A percentile compares a stretch with the other conserved stretches of the same genome.
phyloP scores from a whole-genome alignment of 2,888 invertebrate genomes.

The Margaritifera margaritifera region DNA sequence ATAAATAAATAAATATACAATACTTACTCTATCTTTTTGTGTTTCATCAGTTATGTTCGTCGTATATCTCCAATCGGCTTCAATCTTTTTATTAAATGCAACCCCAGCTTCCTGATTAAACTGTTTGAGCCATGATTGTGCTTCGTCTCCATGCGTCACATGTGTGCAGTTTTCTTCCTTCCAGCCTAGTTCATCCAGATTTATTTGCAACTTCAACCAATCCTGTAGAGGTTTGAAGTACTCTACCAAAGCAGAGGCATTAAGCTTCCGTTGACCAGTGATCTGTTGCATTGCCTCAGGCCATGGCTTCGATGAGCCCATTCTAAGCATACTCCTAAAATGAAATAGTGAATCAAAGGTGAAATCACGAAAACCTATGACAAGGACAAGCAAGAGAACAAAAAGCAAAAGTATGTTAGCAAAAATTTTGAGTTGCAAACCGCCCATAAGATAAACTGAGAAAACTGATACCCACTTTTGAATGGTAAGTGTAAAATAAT shows the following conservation, averaged over 20 bases:
- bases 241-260: conserved; percentile 84
- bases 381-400: too few relatives aligned
- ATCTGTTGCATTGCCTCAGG: conserved; percentile 85
- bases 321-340: conserved; percentile 70
- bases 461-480: too few relatives aligned
- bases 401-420: too few relatives aligned
- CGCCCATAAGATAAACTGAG: too few relatives aligned
- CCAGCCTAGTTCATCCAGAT: conserved; percentile 39
- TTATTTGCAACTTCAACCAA: conserved; percentile 80
- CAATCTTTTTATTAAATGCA: conserved; percentile 21
- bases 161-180: conserved; percentile 20
- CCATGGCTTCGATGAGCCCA: conserved; percentile 76
- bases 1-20: not conserved
- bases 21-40: conserved; percentile 1
- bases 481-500: too few relatives aligned
- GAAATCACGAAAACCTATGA: too few relatives aligned
- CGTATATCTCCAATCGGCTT: conserved; percentile 57
- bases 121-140: conserved; percentile 41
- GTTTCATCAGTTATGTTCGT: conserved; percentile 63
- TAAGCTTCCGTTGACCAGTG: conserved; percentile 82
- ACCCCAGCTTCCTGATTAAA: conserved; percentile 45
- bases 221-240: conserved; percentile 87
- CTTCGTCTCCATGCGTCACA: conserved; percentile 32
- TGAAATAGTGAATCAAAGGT: not conserved
- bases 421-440: too few relatives aligned